phyloP scores from a whole-genome alignment of 2,888 invertebrate genomes.

The Polymixis flavicincta region DNA sequence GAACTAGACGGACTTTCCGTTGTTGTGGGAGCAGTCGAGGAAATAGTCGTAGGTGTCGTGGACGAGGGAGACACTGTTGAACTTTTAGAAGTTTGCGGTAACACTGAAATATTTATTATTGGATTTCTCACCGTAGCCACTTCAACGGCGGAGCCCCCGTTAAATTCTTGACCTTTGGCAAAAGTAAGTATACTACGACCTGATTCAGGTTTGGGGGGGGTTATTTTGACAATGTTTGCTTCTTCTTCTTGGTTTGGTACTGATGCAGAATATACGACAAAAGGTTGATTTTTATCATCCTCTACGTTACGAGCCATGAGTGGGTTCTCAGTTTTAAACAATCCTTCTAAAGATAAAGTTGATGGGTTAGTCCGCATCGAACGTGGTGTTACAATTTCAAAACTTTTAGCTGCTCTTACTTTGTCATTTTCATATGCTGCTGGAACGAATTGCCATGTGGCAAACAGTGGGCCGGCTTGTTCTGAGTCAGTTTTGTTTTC shows the following conservation, averaged over 20 bases:
- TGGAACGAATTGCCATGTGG: slow-evolving; percentile 87
- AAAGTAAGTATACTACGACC: slow-evolving; percentile 82
- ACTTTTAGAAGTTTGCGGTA: slow-evolving; percentile 65
- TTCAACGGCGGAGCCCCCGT: slow-evolving; percentile 76
- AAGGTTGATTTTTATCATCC: slow-evolving; percentile 80
- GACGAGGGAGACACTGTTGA: slow-evolving; percentile 64
- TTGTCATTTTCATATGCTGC: slow-evolving; percentile 87
- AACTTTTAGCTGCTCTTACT: slow-evolving; percentile 76
- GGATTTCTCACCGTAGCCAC: slow-evolving; percentile 76
- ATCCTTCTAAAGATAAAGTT: slow-evolving; percentile 92
- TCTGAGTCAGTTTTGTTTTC: slow-evolving; percentile 79
- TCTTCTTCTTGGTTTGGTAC: slow-evolving; percentile 79
- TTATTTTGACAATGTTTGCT: slow-evolving; percentile 79
- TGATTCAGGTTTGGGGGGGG: slow-evolving; percentile 79
- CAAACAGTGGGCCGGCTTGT: slow-evolving; percentile 71
- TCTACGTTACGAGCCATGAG: slow-evolving; percentile 75
- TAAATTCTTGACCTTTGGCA: slow-evolving; percentile 85
- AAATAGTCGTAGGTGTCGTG: slow-evolving; percentile 61
- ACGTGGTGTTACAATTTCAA: slow-evolving; percentile 84
- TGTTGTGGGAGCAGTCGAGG: slow-evolving; percentile 55
- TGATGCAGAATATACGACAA: slow-evolving; percentile 87
- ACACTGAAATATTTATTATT: slow-evolving; percentile 74
- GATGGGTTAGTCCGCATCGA: slow-evolving; percentile 90
- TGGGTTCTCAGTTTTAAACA: slow-evolving; percentile 91
- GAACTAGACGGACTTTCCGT: slow-evolving; percentile 64